Evolutionary conservation across 2,113 vertebrate genomes (phyloP).

Genomic region (Anser cygnoides): DNA sequence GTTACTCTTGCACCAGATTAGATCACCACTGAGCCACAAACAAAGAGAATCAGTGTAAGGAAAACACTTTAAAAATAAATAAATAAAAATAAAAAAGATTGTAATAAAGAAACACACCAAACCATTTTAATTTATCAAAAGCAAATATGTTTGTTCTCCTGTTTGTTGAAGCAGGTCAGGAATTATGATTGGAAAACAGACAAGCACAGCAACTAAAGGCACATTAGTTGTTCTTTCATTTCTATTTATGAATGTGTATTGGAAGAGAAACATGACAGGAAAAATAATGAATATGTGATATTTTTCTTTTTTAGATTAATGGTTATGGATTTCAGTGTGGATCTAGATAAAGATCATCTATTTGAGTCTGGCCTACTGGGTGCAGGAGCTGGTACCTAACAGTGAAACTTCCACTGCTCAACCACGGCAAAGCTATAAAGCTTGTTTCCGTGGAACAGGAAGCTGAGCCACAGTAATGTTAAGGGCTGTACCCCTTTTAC

Average conservation of each 20-base stretch:
- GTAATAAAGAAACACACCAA: background rate
- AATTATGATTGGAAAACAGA: constrained; percentile 48
- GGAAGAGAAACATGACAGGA: constrained; percentile 11
- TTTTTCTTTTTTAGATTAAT: background rate
- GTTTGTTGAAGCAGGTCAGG: constrained; percentile 44
- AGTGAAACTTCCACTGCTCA: background rate
- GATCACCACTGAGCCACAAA: too few relatives aligned
- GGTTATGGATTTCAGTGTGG: background rate
- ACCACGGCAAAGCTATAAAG: background rate
- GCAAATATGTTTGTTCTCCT: constrained; percentile 44
- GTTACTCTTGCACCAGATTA: background rate
- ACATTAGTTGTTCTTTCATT: constrained; percentile 28
- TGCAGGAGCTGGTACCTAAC: background rate
- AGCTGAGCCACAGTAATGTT: background rate
- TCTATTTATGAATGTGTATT: constrained; percentile 4
- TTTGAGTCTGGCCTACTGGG: background rate
- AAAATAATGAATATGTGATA: constrained; percentile 19
- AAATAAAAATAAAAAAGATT: background rate
- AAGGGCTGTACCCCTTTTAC: background rate
- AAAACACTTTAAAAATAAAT: background rate
- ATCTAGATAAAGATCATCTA: background rate
- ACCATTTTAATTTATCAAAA: constrained; percentile 48
- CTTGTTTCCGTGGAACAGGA: background rate
- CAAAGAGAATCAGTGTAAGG: background rate
- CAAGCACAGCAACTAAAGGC: constrained; percentile 43